Evolutionary conservation across 2,888 invertebrate species (phyloP), one percentile per base, ranked within the genome.

Genomic region (Sphecodes monilicornis): DNA sequence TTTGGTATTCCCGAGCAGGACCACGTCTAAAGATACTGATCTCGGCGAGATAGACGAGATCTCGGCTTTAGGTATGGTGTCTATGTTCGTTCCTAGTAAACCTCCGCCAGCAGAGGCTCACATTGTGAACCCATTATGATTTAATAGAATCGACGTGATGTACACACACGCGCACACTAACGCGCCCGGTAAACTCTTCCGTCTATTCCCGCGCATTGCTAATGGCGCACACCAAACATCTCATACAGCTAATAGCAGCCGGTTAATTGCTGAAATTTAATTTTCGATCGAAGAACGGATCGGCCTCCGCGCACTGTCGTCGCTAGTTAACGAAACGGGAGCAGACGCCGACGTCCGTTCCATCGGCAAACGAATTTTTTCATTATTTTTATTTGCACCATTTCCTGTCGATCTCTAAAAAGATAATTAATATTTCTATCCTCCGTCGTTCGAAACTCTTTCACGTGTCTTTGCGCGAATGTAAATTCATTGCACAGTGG

Each of bases 41-140:
- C 79, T 69, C 76, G 66, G 64, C 74, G 68, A 88, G 88, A 85
- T 85, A 86, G 74, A 77, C 86, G 86, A 86, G 82, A 84, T 86
- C 90, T 89, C 75, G 82, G 84, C 88, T 87, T 87, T 86, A 76
- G 87, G 82, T 85, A 82, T 85, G 88, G 87, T 86, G 90, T 89
- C 90, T 91, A 88, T 90, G 91, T 90, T 91, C 89, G 90, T 90
- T 90, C 90, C 91, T 90, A 90, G 91, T 83, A 91, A 86, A 86
- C 90, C 89, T 90, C 89, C 87, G 83, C 84, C 87, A 85, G 90
- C 86, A 89, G 88, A 86, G 84, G 89, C 90, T 92, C 92, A 93
- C 93, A 94, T 94, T 94, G 93, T 94, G 91, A 91, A 91, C 90
- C 93, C 90, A 94, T 94, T 93, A 93, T 91, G 90, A 92, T 92